Percentiles rank a stretch among this genome's conserved stretches.
Conservation (phyloP, 1,140 invertebrate genomes). For the Drosophila tani region DNA sequence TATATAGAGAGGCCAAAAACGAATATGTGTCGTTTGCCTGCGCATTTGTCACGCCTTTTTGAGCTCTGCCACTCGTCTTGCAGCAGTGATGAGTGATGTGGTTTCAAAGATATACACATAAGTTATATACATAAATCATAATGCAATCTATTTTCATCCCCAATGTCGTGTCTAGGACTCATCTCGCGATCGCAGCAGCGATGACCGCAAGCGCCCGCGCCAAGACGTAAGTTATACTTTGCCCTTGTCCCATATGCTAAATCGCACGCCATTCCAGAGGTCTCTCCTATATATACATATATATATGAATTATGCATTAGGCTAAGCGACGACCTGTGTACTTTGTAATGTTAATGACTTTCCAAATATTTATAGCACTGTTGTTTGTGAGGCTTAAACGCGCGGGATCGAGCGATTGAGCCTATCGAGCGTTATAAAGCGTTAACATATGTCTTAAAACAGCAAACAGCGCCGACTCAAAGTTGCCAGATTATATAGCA, state of each 20-base stretch:
- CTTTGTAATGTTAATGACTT: conserved; percentile 76
- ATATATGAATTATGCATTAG: conserved; percentile 43
- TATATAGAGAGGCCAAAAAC: not conserved
- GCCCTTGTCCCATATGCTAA: conserved; percentile 24
- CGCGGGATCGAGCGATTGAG: conserved; percentile 63
- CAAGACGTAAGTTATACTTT: conserved; percentile 77
- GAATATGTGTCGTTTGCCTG: not conserved
- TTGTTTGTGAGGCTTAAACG: conserved; percentile 78
- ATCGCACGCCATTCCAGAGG: conserved; percentile 33
- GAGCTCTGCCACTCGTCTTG: conserved; percentile 8
- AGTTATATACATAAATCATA: conserved; percentile 15
- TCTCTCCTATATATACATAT: conserved; percentile 25
- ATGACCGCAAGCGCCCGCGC: conserved; percentile 76
- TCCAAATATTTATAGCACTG: conserved; percentile 81
- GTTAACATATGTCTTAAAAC: conserved; percentile 38
- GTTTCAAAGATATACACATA: conserved; percentile 14
- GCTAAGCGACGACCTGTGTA: conserved; percentile 46
- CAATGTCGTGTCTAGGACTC: conserved; percentile 59
- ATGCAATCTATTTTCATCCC: conserved; percentile 26
- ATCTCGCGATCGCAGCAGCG: conserved; percentile 72
- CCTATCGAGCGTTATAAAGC: conserved; percentile 61
- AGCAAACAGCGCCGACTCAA: conserved; percentile 58
- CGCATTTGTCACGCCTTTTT: conserved; percentile 3
- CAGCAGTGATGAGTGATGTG: conserved; percentile 33
- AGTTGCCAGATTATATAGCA: conserved; percentile 54